These are phyloP conservation scores for Cryptus viduatorius DNA, from an alignment of 2,888 invertebrate species.

Conservation along the genomic window DNA sequence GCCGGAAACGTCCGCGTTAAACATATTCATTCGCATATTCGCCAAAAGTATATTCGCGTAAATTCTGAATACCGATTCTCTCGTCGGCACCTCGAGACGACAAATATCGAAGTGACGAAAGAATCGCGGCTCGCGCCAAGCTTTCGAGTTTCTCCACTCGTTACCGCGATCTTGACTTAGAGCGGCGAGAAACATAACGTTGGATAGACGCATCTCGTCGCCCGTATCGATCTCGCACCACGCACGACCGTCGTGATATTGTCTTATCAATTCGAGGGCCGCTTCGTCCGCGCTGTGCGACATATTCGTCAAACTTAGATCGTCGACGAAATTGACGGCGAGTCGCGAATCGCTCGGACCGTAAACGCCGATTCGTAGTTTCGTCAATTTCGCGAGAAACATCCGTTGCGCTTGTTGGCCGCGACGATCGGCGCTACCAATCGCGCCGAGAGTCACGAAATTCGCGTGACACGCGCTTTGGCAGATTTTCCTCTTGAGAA, in stretches of 20 bases:
- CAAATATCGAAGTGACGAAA: slow-evolving; percentile 88
- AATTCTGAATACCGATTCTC: slow-evolving; percentile 88
- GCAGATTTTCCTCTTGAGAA: slow-evolving; percentile 79
- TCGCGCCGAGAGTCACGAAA: slow-evolving; percentile 86
- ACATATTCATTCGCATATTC: slow-evolving; percentile 86
- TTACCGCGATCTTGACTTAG: slow-evolving; percentile 86
- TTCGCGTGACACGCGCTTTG: slow-evolving; percentile 84
- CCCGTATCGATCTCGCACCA: slow-evolving; percentile 86
- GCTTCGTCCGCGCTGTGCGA: slow-evolving; percentile 82
- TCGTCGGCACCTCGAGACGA: slow-evolving; percentile 86
- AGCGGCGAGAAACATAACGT: slow-evolving; percentile 87
- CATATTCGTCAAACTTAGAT: slow-evolving; percentile 86
- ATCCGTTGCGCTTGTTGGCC: slow-evolving; percentile 85
- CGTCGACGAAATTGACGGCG: slow-evolving; percentile 89
- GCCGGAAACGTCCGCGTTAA: slow-evolving; percentile 85
- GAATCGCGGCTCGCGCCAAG: slow-evolving; percentile 85
- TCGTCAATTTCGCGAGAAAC: slow-evolving; percentile 86
- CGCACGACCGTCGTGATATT: slow-evolving; percentile 86
- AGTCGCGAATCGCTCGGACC: slow-evolving; percentile 86
- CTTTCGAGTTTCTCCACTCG: slow-evolving; percentile 56
- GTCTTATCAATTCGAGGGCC: slow-evolving; percentile 87
- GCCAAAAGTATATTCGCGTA: slow-evolving; percentile 87
- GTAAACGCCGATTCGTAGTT: slow-evolving; percentile 86
- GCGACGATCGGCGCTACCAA: background rate
- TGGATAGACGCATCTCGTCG: slow-evolving; percentile 85